Evolutionary conservation across 1,140 invertebrate species (phyloP), one percentile per base, ranked within the genome.

Genomic region (Neodiprion fabricii): DNA sequence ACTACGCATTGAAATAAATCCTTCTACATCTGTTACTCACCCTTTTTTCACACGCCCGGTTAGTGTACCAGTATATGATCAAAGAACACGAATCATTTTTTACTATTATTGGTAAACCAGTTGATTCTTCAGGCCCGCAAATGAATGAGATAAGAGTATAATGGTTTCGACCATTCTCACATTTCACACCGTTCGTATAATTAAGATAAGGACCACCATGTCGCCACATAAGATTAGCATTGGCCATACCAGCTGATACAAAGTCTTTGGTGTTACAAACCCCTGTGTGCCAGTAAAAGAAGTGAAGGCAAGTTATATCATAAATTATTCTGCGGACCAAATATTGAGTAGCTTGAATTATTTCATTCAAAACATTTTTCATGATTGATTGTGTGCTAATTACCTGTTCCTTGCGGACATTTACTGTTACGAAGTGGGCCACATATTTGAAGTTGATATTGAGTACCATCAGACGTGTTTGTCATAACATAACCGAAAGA

Each of bases 81-180:
- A 89, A 76, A 76, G 83, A 83, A 75, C 89, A 91, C 81, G 84
- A 75, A 72, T 85, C 80, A 77, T 85, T 82, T 81, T 90, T 85
- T 79, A 89, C 85, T 74, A 90, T 83, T 76, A 85, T 75, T 61
- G 87, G 83, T 61, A 12, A 47, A 75, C 81, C 74, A 72, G 74
- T 75, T 1, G 79, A 82, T 75, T 80, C 83, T 79, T 90, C 86
- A 40, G 83, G 78, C 14, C 80, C 80, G 74, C 90, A 91, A 71
- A 85, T 81, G 79, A 91, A 91, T 78, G 84, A 85, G 75, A 91
- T 90, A 82, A 87, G 80, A 50, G 90, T 90, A 77, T 89, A 89
- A 50, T 79, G 84, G 23, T 67, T 79, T 75, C 75, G 74, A 8
- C 74, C 77, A 66, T 77, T 78, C 23, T 74, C 66, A 72, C 89